Percentiles rank a stretch among this genome's conserved stretches.
These are phyloP conservation scores for Melanchra persicariae DNA, from an alignment of 2,888 invertebrate species.

Conservation along the genomic window DNA sequence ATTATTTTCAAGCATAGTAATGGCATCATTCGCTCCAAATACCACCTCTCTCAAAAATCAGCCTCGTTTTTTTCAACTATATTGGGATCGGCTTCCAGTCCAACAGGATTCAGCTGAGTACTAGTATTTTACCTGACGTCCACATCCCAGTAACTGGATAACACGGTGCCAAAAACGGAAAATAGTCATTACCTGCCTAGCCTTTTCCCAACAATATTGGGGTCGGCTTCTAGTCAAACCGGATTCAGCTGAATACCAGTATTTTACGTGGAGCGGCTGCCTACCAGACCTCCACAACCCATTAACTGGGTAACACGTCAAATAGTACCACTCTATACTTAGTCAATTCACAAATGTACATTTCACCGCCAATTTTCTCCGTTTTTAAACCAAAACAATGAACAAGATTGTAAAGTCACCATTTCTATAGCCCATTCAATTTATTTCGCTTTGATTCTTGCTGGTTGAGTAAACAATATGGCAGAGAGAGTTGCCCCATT, in stretches of 20 bases:
- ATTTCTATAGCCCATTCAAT: conserved; percentile 35
- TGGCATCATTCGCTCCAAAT: neutral
- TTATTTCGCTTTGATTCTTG: conserved; percentile 45
- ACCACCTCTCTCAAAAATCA: neutral
- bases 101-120: neutral
- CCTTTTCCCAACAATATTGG: neutral
- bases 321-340: neutral
- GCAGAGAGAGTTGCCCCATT: conserved; percentile 46
- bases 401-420: conserved; percentile 22
- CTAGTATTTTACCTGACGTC: neutral
- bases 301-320: neutral
- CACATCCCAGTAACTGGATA: neutral
- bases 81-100: neutral
- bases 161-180: too few species aligned
- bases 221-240: neutral
- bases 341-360: neutral
- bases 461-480: conserved; percentile 50
- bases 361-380: conserved; percentile 4
- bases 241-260: neutral
- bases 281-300: neutral
- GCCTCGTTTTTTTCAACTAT: neutral
- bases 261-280: too few species aligned
- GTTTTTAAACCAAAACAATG: conserved; percentile 19
- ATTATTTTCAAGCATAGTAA: neutral
- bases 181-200: too few species aligned